Percentiles rank a stretch among this genome's conserved stretches.
phyloP scores from a whole-genome alignment of 2,113 vertebrate genomes.

The Grantiella picta region DNA sequence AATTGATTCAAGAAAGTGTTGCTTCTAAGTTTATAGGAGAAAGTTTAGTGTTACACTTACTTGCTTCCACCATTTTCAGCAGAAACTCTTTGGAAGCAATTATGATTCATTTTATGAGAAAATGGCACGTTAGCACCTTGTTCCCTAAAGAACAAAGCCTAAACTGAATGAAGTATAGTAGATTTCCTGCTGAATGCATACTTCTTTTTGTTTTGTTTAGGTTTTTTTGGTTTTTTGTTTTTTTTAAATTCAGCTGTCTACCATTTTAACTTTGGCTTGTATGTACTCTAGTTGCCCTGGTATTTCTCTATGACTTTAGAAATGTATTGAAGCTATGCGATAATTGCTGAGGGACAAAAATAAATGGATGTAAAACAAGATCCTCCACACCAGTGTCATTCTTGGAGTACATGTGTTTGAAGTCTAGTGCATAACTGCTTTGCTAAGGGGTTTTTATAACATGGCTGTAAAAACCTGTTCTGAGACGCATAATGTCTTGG shows the following conservation, averaged over 20 bases:
- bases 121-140: conserved; percentile 74
- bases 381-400: conserved; percentile 71
- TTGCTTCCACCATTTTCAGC: conserved; percentile 72
- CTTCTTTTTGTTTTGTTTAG: neutral
- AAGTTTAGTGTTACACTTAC: conserved; percentile 68
- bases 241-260: conserved; percentile 62
- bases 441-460: conserved; percentile 59
- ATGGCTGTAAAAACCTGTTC: conserved; percentile 61
- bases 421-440: conserved; percentile 61
- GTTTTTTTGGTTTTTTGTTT: neutral
- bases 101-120: conserved; percentile 70
- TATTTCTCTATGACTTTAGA: conserved; percentile 73
- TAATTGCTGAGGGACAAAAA: conserved; percentile 72
- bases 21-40: conserved; percentile 73
- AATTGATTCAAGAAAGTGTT: conserved; percentile 68
- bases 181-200: conserved; percentile 61
- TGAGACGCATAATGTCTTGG: conserved; percentile 57
- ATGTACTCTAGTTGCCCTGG: conserved; percentile 72
- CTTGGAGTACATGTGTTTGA: conserved; percentile 69
- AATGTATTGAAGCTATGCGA: conserved; percentile 72
- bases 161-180: conserved; percentile 65
- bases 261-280: conserved; percentile 67
- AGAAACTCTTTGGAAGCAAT: conserved; percentile 68
- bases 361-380: conserved; percentile 73
- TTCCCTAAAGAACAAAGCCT: conserved; percentile 74